A percentile compares a stretch with the other conserved stretches of the same genome.
Evolutionary conservation across 2,888 invertebrate genomes (phyloP).

Genomic region (Pheosia gnoma): DNA sequence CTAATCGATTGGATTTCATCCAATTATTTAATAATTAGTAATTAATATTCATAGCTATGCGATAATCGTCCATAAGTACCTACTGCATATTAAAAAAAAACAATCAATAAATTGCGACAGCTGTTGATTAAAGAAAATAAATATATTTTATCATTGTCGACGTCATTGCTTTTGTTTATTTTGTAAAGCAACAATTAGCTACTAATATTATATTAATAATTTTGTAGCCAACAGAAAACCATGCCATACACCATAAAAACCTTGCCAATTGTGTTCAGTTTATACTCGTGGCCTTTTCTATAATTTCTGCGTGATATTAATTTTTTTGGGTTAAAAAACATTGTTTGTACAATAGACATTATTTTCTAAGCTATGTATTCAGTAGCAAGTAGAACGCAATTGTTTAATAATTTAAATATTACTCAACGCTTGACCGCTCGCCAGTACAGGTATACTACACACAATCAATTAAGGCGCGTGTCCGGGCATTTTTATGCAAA

Average conservation of each 20-base stretch:
- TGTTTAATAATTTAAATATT: no score
- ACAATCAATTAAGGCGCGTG: slow-evolving; percentile 76
- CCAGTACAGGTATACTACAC: slow-evolving; percentile 30
- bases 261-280: no score
- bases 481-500: slow-evolving; percentile 78
- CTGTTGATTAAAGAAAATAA: neutral
- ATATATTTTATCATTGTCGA: neutral
- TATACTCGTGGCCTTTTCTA: no score
- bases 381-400: no score
- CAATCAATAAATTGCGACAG: neutral
- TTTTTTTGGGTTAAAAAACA: no score
- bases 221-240: no score
- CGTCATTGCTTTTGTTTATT: neutral
- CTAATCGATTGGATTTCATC: neutral
- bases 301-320: no score
- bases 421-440: slow-evolving; percentile 18
- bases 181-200: neutral
- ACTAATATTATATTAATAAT: neutral
- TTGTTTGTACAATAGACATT: no score
- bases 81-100: neutral
- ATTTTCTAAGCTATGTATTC: no score
- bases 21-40: neutral
- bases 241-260: no score
- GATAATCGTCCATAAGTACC: neutral
- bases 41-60: neutral